Conservation (phyloP, 2,888 invertebrate genomes). For the Malthinus flaveolus region DNA sequence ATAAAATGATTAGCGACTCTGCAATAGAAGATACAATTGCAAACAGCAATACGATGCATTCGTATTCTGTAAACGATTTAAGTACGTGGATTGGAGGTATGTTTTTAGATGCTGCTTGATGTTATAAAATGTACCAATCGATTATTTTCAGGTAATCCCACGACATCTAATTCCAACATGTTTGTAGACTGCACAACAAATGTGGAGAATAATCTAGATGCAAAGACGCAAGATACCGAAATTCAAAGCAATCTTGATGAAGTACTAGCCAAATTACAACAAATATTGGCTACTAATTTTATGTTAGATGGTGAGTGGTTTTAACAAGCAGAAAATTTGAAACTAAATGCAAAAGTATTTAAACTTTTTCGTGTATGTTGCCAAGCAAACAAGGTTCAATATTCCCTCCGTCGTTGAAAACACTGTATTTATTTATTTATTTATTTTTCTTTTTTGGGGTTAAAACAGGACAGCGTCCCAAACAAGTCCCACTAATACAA, state of each 20-base stretch:
- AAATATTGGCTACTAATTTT: constrained; percentile 71
- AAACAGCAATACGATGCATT: constrained; percentile 45
- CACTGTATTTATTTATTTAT: too few species aligned
- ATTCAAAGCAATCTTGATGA: constrained; percentile 70
- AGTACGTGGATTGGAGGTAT: constrained; percentile 69
- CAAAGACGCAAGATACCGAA: constrained; percentile 41
- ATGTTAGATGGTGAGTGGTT: constrained; percentile 65
- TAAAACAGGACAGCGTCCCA: too few species aligned
- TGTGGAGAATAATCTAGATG: constrained; percentile 7
- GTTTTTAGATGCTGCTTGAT: too few species aligned
- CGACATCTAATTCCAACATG: constrained; percentile 14
- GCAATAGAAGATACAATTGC: background rate
- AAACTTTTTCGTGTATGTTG: too few species aligned
- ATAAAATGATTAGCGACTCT: background rate
- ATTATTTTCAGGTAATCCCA: constrained; percentile 25
- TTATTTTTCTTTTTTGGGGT: too few species aligned
- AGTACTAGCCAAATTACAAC: constrained; percentile 69
- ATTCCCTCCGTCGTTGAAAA: too few species aligned
- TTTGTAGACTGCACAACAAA: background rate
- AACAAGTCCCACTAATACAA: too few species aligned
- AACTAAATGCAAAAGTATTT: too few species aligned
- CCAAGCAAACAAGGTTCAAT: too few species aligned
- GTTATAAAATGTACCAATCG: too few species aligned
- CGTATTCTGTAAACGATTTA: constrained; percentile 63
- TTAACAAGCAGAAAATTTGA: too few species aligned